These are phyloP conservation scores for Polydrusus cervinus DNA, from an alignment of 2,888 invertebrate species.

Conservation along the genomic window DNA sequence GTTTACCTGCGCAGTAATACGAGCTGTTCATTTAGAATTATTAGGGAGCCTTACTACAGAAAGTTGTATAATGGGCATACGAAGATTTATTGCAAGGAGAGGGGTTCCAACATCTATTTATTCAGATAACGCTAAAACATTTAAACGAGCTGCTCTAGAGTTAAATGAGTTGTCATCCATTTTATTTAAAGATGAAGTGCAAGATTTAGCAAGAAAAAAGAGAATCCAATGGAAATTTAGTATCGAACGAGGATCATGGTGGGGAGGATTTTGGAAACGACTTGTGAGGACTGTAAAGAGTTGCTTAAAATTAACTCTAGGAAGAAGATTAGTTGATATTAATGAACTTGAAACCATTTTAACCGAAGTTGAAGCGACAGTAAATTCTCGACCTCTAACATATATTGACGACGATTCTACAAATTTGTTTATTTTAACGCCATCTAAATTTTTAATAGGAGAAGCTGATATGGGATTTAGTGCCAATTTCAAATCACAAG, in stretches of 20 bases:
- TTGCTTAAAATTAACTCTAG: neutral
- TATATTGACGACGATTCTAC: conserved; percentile 16
- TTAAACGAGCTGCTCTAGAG: neutral
- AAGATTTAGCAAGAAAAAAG: neutral
- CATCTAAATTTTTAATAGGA: conserved; percentile 2
- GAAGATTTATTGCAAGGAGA: conserved; percentile 37
- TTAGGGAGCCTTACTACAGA: conserved; percentile 25
- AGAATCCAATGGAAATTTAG: conserved; percentile 21
- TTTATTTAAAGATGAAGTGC: neutral
- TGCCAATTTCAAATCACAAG: neutral
- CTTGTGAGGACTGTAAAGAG: neutral
- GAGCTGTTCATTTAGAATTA: conserved; percentile 39
- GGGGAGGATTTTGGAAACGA: conserved; percentile 15
- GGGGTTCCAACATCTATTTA: no score
- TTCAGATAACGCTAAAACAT: no score
- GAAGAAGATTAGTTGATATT: neutral
- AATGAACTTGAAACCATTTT: neutral
- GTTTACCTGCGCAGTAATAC: conserved; percentile 29
- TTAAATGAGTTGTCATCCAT: neutral
- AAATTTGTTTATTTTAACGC: neutral
- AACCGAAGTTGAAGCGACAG: neutral
- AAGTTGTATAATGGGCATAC: conserved; percentile 29
- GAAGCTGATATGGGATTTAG: neutral
- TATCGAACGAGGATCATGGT: conserved; percentile 19
- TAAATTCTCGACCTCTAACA: neutral